Base-by-base conservation (phyloP, 2,888 invertebrate genomes). In the Toxonevra muliebris region DNA sequence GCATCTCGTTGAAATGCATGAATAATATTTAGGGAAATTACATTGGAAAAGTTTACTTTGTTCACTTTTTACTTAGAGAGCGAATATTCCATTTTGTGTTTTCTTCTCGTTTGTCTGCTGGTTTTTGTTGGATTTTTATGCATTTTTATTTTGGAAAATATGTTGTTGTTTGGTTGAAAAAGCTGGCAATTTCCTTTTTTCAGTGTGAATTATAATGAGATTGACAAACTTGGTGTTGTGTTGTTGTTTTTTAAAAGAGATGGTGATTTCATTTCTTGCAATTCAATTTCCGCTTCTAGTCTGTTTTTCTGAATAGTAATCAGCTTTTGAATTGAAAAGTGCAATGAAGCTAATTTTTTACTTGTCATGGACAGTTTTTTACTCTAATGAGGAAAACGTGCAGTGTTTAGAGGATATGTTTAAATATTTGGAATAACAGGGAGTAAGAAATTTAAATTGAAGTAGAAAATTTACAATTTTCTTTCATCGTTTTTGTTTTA, bases 11-110 rank as follows among this genome's bases (percentile, higher is more conserved):
- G 42, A 30, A 52, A 57, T 57, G 53, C 42, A 67, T 67, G 62
- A 67, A 67, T 67, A 66, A 66, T 61, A 66, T 66, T 66, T n/a
- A 58, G 54, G 62, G 58, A 58, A 62, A 66, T 66, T 66, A 58
- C 55, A 50, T 67, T 67, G 58, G 55, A 50, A 66, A 66, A 30
- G 52, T 65, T 15, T 20, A 13, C 19, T 42, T 19, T 10, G 12
- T 50, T 50, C 19, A 19, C 43, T 9, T 30, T 30, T 63, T 55
- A 3, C 50, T 61, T 9, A 13, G n/a, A n/a, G n/a, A n/a, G n/a
- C n/a, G n/a, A n/a, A n/a, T 7, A 7, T 30, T 30, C 30, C 2
- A 20, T 45, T 13, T 50, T 61, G 17, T 53, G 11, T 19, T 20
- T 43, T 13, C 54, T 20, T 54, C 43, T 43, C 2, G 9, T 43